Evolutionary conservation across 1,140 invertebrate genomes (phyloP).

Genomic region (Anastrepha obliqua): DNA sequence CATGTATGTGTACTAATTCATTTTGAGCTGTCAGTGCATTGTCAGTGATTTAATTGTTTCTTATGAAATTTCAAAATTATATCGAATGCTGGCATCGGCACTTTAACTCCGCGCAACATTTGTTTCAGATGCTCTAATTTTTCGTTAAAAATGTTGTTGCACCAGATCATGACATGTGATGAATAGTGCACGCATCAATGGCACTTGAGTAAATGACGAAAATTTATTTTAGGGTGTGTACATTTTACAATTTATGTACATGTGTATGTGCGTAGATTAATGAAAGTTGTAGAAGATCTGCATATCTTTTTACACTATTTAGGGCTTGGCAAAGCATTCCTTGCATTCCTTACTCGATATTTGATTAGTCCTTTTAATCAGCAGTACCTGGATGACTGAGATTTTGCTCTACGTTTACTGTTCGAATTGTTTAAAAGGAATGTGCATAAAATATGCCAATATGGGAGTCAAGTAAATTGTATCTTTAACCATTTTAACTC

Average conservation of each 20-base stretch:
- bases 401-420: too few relatives aligned
- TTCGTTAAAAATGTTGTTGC: neutral
- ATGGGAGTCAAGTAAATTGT: too few relatives aligned
- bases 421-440: too few relatives aligned
- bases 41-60: constrained; percentile 34
- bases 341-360: too few relatives aligned
- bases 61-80: constrained; percentile 17
- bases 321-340: neutral
- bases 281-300: neutral
- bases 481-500: too few relatives aligned
- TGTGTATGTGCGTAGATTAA: neutral
- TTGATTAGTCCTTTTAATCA: too few relatives aligned
- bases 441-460: too few relatives aligned
- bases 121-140: neutral
- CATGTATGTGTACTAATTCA: neutral
- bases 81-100: constrained; percentile 32
- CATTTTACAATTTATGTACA: neutral
- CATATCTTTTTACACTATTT: neutral
- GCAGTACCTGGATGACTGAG: too few relatives aligned
- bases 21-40: constrained; percentile 6
- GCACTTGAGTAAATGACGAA: neutral
- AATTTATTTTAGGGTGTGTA: constrained; percentile 18
- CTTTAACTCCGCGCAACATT: neutral
- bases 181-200: constrained; percentile 14
- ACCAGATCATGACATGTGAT: constrained; percentile 29